A percentile compares a stretch with the other conserved stretches of the same genome.
These are phyloP conservation scores for Leptinotarsa defecta DNA, from an alignment of 1,140 invertebrate genomes.

Conservation along the genomic window DNA sequence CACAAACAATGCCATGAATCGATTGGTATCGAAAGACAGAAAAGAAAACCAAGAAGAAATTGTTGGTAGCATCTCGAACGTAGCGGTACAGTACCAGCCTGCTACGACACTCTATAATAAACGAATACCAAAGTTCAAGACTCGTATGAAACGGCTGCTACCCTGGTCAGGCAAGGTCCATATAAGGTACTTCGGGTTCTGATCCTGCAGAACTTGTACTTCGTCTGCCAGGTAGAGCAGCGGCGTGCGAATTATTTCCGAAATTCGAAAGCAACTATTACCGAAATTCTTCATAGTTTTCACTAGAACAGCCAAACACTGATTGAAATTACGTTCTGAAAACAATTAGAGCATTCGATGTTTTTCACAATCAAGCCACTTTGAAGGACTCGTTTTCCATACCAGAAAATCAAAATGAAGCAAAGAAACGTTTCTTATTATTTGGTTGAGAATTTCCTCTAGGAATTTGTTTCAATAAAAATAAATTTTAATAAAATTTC, in stretches of 20 bases:
- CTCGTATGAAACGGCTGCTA: conserved; percentile 22
- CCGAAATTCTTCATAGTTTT: too few species aligned
- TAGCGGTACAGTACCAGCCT: conserved; percentile 21
- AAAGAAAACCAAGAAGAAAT: background rate
- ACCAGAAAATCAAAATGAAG: too few species aligned
- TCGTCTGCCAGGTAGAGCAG: conserved; percentile 14
- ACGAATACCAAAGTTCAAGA: conserved; percentile 23
- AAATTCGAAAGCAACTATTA: too few species aligned
- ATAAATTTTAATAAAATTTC: too few species aligned
- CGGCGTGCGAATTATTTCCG: background rate
- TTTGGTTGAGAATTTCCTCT: too few species aligned
- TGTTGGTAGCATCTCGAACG: background rate
- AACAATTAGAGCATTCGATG: too few species aligned
- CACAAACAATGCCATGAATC: background rate
- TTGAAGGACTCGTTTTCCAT: too few species aligned
- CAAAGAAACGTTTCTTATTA: too few species aligned
- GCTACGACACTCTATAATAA: conserved; percentile 14
- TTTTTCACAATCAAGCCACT: too few species aligned
- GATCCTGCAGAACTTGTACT: conserved; percentile 23
- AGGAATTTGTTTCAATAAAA: too few species aligned
- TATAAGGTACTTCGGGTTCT: conserved; percentile 25
- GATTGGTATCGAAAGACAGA: background rate
- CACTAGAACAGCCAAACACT: too few species aligned
- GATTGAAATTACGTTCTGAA: too few species aligned
- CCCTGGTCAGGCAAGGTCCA: conserved; percentile 18